Evolutionary conservation across 2,797 vertebrate species (phyloP).

Genomic region (Sorex maritimensis): DNA sequence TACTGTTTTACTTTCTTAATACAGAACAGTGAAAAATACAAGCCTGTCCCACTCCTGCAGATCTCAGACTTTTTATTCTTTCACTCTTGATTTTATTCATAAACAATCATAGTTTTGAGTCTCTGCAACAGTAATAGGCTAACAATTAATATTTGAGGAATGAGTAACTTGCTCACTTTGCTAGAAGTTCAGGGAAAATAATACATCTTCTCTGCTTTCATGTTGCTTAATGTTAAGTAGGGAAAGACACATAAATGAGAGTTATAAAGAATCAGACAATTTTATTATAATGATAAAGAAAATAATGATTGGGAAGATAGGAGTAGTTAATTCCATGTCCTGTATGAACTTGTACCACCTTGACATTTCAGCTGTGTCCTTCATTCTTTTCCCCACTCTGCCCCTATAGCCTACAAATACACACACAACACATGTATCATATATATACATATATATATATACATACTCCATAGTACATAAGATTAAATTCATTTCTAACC

Average conservation of each 20-base stretch:
- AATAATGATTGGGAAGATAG: not conserved
- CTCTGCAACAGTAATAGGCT: not conserved
- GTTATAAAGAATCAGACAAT: not conserved
- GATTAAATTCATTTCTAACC: not conserved
- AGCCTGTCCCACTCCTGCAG: not conserved
- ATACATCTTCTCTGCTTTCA: not conserved
- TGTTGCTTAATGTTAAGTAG: not conserved
- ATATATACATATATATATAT: too few species aligned
- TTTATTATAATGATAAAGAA: not conserved
- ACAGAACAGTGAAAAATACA: not conserved
- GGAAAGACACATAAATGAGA: not conserved
- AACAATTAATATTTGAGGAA: not conserved
- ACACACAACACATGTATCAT: too few species aligned
- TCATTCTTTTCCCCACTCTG: not conserved
- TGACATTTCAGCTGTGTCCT: not conserved
- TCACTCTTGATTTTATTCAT: slow-evolving; percentile 26
- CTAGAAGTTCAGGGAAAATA: not conserved
- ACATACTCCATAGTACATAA: not conserved
- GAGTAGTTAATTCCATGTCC: not conserved
- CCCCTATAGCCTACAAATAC: not conserved
- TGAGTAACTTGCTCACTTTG: not conserved
- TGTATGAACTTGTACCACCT: not conserved
- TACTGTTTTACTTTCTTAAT: slow-evolving; percentile 26
- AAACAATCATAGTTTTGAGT: slow-evolving; percentile 22
- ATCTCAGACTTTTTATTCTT: not conserved